Percentiles rank a stretch among this genome's conserved stretches.
Conservation (phyloP, 2,797 vertebrate species). For the Tadarida brasiliensis region DNA sequence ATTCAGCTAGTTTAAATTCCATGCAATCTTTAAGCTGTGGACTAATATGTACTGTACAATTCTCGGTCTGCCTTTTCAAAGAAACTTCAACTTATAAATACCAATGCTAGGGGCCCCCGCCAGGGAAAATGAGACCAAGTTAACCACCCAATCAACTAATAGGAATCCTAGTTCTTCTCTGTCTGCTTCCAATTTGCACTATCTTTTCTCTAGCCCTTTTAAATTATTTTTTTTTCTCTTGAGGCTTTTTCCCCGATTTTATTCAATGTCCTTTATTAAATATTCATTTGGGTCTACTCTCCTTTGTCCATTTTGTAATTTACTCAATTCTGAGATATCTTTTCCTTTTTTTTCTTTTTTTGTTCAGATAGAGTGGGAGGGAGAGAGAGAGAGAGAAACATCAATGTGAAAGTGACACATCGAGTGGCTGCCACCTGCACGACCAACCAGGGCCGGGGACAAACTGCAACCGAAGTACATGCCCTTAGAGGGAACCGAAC, state of each 20-base stretch:
- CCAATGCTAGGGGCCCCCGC: not conserved
- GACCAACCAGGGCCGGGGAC: no score
- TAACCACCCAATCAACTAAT: not conserved
- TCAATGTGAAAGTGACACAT: no score
- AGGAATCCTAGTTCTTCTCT: not conserved
- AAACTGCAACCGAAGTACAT: no score
- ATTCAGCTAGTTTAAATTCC: not conserved
- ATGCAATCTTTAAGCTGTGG: not conserved
- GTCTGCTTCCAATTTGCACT: not conserved
- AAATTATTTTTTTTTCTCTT: not conserved
- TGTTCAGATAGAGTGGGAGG: no score
- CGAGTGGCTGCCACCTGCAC: no score
- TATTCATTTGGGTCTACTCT: not conserved
- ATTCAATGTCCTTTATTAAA: conserved; percentile 1
- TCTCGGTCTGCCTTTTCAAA: not conserved
- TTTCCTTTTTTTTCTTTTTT: conserved; percentile 41
- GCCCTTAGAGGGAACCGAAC: no score
- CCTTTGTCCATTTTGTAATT: not conserved
- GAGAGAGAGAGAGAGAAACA: no score
- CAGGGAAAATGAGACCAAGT: not conserved
- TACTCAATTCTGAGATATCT: not conserved
- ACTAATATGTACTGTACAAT: not conserved
- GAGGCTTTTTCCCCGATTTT: not conserved
- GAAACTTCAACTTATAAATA: not conserved
- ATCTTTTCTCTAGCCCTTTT: not conserved